Evolutionary conservation across 2,888 invertebrate species (phyloP).

Genomic region (Arenicola marina): DNA sequence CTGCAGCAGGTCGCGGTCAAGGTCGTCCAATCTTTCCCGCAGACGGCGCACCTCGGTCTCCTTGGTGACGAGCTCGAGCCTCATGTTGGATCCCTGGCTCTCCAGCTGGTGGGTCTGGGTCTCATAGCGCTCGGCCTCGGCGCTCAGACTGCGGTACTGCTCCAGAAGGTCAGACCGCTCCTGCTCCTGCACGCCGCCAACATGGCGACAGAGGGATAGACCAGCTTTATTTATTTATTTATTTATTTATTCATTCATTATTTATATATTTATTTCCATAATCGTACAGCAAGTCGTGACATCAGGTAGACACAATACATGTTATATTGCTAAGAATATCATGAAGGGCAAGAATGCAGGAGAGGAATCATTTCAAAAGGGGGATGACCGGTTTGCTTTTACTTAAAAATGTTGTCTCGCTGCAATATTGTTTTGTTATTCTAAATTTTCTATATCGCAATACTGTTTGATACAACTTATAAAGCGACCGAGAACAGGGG

Average conservation of each 20-base stretch:
- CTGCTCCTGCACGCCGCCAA: constrained; percentile 54
- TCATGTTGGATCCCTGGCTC: constrained; percentile 57
- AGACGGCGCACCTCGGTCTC: constrained; percentile 57
- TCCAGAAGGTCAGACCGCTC: constrained; percentile 57
- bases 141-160: constrained; percentile 57
- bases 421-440: too few species aligned
- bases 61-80: constrained; percentile 58
- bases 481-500: too few species aligned
- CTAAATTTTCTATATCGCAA: too few species aligned
- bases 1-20: constrained; percentile 54
- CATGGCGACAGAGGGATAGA: too few species aligned
- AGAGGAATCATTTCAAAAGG: too few species aligned
- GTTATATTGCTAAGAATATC: not conserved
- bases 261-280: too few species aligned
- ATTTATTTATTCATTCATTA: not conserved
- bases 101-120: constrained; percentile 58
- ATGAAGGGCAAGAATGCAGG: not conserved
- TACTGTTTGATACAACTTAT: too few species aligned
- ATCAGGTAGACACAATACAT: too few species aligned
- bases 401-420: too few species aligned
- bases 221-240: too few species aligned
- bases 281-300: too few species aligned
- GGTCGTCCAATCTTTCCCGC: constrained; percentile 51
- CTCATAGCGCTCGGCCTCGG: constrained; percentile 59
- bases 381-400: too few species aligned